A percentile compares a stretch with the other conserved stretches of the same genome.
phyloP scores from a whole-genome alignment of 2,113 vertebrate species.

The Laticauda colubrina region DNA sequence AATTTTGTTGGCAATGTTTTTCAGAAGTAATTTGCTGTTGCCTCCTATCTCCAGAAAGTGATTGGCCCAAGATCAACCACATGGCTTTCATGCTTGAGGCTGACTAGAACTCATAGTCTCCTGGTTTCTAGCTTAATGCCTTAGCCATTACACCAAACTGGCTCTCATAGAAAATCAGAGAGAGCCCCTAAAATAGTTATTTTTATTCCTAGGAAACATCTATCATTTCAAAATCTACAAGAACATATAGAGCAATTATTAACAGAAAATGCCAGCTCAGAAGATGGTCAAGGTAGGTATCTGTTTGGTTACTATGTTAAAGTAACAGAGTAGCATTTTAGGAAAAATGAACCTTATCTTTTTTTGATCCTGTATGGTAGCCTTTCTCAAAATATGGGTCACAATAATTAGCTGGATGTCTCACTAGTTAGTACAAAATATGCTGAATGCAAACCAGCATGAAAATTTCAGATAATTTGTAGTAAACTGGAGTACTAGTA shows the following conservation, averaged over 20 bases:
- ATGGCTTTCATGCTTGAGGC: background rate
- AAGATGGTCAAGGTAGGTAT: constrained; percentile 77
- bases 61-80: background rate
- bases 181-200: constrained; percentile 42
- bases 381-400: background rate
- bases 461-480: background rate
- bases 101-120: background rate
- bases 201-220: constrained; percentile 76
- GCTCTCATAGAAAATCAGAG: background rate
- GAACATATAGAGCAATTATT: constrained; percentile 85
- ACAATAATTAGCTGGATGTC: background rate
- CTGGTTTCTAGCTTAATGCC: background rate
- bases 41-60: background rate
- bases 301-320: constrained; percentile 3
- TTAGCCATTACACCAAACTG: background rate
- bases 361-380: background rate
- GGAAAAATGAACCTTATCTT: background rate
- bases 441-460: background rate
- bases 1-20: background rate
- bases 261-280: constrained; percentile 73
- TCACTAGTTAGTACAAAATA: background rate
- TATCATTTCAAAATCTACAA: constrained; percentile 90
- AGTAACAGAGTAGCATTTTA: background rate
- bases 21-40: background rate
- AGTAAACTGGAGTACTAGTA: background rate